Conservation (phyloP, 2,113 vertebrate species). For the Ammodytes marinus region DNA sequence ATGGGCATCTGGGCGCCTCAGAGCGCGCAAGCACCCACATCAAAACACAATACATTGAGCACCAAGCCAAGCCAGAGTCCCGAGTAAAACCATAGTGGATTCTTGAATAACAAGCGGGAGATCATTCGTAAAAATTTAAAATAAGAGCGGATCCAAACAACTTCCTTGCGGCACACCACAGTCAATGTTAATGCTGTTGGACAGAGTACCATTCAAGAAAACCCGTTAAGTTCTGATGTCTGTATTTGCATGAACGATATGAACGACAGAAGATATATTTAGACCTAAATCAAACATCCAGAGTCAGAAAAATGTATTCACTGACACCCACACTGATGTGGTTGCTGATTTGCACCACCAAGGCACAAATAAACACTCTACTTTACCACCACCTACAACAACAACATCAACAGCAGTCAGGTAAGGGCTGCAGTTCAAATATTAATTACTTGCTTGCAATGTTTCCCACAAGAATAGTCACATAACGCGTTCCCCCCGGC, state of each 20-base stretch:
- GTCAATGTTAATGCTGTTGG: too few species aligned
- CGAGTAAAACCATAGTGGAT: too few species aligned
- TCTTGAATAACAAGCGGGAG: too few species aligned
- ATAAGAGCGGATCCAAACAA: too few species aligned
- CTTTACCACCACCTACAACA: background rate
- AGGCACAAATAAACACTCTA: too few species aligned
- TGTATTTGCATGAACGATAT: conserved; percentile 8
- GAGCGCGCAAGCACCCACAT: too few species aligned
- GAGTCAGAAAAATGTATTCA: background rate
- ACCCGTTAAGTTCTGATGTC: background rate
- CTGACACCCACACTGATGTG: background rate
- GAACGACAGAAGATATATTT: background rate
- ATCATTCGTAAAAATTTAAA: too few species aligned
- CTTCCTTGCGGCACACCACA: too few species aligned
- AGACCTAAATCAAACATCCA: background rate
- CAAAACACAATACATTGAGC: too few species aligned
- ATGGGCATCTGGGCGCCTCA: too few species aligned
- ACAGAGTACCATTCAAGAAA: too few species aligned
- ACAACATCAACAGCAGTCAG: background rate
- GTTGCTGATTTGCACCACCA: background rate
- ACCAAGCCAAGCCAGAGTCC: too few species aligned
- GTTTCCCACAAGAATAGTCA: conserved; percentile 7
- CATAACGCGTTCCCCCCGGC: background rate
- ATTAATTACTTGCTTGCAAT: conserved; percentile 14
- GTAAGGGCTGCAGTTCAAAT: conserved; percentile 1